Conservation (phyloP, 92 coral and sea anemone genomes). For the Phenganax subtilis region DNA sequence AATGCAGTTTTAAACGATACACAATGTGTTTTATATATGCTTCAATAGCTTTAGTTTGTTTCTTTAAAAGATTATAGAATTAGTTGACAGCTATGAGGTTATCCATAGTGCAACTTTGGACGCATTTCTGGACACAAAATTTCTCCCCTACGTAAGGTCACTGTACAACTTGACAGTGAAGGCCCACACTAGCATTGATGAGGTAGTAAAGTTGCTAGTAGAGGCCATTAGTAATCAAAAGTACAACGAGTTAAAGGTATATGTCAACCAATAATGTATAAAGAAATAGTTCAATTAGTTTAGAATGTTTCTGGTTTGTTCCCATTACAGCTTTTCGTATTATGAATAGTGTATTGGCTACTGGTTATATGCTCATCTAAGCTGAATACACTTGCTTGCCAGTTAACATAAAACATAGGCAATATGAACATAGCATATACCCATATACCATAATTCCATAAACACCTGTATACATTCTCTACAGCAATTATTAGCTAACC, state of each 20-base stretch:
- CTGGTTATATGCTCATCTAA: no score
- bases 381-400: no score
- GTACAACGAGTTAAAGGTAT: background rate
- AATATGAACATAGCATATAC: no score
- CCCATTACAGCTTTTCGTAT: background rate
- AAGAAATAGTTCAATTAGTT: background rate
- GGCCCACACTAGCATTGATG: background rate
- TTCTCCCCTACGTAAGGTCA: slow-evolving; percentile 4
- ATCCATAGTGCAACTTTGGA: background rate
- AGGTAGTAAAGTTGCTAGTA: background rate
- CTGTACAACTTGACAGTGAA: background rate
- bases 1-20: background rate
- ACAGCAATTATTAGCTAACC: background rate
- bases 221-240: background rate
- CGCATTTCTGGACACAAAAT: background rate
- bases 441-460: no score
- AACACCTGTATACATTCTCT: background rate
- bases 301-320: no score
- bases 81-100: background rate
- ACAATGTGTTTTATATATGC: background rate
- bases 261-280: background rate
- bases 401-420: no score
- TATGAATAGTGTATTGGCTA: no score
- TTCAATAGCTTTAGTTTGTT: background rate
- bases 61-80: background rate